These are phyloP conservation scores for Centropyge bicolor DNA, from an alignment of 2,797 vertebrate species.

Conservation along the genomic window DNA sequence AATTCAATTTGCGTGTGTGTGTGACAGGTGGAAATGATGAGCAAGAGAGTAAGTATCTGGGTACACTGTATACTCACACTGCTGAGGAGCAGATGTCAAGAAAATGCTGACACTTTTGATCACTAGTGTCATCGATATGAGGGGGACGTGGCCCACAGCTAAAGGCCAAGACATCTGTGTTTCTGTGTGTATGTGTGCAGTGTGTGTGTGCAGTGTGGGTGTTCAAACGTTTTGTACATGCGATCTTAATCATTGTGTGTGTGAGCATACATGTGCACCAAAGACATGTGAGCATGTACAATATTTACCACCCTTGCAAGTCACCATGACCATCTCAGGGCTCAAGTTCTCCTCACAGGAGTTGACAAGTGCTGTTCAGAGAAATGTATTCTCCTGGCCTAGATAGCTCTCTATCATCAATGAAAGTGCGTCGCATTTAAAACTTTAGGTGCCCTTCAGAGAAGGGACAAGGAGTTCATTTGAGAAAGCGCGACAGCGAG, in stretches of 20 bases:
- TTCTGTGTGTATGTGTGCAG: constrained; percentile 27
- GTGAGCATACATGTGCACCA: constrained; percentile 5
- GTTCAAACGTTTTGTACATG: constrained; percentile 16
- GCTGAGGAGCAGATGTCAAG: constrained; percentile 68
- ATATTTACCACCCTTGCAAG: constrained; percentile 57
- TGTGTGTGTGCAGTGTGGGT: constrained; percentile 1
- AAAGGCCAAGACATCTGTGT: constrained; percentile 63
- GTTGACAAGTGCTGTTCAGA: constrained; percentile 58
- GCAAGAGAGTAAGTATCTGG: constrained; percentile 56
- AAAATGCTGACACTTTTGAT: constrained; percentile 75
- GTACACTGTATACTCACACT: constrained; percentile 56
- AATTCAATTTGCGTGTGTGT: constrained; percentile 31
- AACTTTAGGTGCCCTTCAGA: constrained; percentile 52
- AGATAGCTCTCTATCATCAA: constrained; percentile 49
- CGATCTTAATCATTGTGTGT: constrained; percentile 38
- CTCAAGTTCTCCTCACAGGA: constrained; percentile 62
- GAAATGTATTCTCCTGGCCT: constrained; percentile 51
- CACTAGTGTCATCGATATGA: constrained; percentile 70
- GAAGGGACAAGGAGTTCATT: constrained; percentile 28
- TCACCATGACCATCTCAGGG: constrained; percentile 38
- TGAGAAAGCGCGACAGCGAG: constrained; percentile 28
- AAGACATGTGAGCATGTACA: constrained; percentile 55
- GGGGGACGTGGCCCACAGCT: constrained; percentile 41
- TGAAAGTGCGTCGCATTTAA: constrained; percentile 37
- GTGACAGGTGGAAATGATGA: constrained; percentile 63